Conservation (phyloP, 2,113 vertebrate genomes). For the Ammospiza caudacuta region DNA sequence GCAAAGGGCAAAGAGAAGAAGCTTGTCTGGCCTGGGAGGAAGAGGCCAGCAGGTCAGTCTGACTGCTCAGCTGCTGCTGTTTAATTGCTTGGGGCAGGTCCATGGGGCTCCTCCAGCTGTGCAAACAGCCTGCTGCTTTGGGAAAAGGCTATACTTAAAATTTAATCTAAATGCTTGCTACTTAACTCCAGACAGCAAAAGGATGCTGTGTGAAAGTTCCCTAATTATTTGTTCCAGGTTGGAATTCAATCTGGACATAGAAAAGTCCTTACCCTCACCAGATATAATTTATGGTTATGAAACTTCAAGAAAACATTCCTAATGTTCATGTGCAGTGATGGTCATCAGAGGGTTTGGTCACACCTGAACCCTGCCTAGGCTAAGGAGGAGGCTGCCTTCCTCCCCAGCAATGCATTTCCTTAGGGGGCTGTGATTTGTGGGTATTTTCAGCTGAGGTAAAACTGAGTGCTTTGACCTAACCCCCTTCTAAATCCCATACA, state of each 20-base stretch:
- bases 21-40: accelerated
- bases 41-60: slow-evolving; percentile 58
- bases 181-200: neutral
- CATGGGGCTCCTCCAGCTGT: neutral
- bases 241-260: neutral
- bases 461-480: neutral
- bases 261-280: neutral
- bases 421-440: neutral
- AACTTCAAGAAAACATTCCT: neutral
- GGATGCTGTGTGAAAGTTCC: neutral
- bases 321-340: neutral
- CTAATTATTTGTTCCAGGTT: neutral
- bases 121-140: neutral
- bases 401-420: neutral
- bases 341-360: neutral
- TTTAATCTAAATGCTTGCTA: neutral
- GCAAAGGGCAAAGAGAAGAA: slow-evolving; percentile 44
- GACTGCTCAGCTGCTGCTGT: neutral
- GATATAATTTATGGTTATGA: neutral
- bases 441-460: neutral
- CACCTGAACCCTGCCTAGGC: neutral
- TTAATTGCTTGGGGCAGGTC: accelerated
- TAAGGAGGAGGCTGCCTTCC: neutral
- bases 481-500: neutral
- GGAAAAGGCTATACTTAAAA: neutral